phyloP scores from a whole-genome alignment of 1,140 invertebrate genomes.

The Chlorops oryzae region DNA sequence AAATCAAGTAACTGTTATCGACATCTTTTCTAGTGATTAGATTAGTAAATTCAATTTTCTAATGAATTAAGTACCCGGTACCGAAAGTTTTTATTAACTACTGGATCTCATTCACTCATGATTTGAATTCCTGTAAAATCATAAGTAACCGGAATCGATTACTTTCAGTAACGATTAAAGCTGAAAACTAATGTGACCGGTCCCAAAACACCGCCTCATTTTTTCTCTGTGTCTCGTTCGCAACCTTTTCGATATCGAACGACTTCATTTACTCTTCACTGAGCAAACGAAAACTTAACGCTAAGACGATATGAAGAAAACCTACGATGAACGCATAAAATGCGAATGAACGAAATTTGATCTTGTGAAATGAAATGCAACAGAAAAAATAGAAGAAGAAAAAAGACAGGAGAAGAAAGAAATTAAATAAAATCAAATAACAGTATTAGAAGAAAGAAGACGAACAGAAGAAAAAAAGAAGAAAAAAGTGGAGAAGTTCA shows the following conservation, averaged over 20 bases:
- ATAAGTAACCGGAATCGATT: too few species aligned
- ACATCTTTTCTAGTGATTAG: too few species aligned
- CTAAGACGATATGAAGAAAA: neutral
- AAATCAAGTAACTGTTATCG: too few species aligned
- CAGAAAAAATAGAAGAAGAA: neutral
- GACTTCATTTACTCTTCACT: conserved; percentile 2
- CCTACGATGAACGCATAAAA: neutral
- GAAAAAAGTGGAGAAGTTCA: neutral
- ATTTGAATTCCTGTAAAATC: too few species aligned
- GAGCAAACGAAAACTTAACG: neutral
- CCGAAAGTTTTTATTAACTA: too few species aligned
- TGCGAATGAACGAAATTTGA: conserved; percentile 23
- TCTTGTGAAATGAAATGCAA: conserved; percentile 13
- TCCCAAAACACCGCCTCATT: too few species aligned
- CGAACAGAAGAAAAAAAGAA: neutral
- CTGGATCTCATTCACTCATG: too few species aligned
- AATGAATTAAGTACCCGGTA: too few species aligned
- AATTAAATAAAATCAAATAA: neutral
- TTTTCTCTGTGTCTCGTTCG: neutral
- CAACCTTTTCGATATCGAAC: neutral
- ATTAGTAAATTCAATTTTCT: too few species aligned
- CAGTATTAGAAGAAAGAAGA: neutral
- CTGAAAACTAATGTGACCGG: too few species aligned
- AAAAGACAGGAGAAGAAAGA: neutral
- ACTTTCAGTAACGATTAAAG: too few species aligned